Base-by-base conservation (phyloP, 2,888 invertebrate species). In the Helleia helle region DNA sequence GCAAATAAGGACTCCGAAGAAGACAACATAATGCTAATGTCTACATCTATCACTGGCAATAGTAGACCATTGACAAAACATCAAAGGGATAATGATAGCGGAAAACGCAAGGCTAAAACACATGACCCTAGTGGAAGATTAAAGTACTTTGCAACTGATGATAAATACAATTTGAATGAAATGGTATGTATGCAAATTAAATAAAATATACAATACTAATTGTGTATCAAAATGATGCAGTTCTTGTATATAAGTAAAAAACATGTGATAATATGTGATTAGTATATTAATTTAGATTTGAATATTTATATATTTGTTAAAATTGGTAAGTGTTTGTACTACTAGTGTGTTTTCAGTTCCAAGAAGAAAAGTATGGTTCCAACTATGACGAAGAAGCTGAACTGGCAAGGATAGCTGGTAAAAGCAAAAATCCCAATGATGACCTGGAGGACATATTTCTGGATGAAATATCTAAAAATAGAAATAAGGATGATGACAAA, bases 121-220 rank as follows among this genome's bases (percentile, higher is more conserved):
- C 93, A 96, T 60, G 67, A 74, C 36, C 87, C 88, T 46, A 91
- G 91, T 5, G 87, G 94, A 62, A 87, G 96, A 50, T 87, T 90
- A 3, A 89, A 93, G 42, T 96, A 95, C 76, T 96, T 94, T 80
- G 90, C 92, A 2, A 94, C 96, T 81, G 96, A 97, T 83, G 95
- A 96, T 66, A 92, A 92, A 64, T 92, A 93, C 70, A 90, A 93
- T 40, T 87, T 97, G 25, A 89, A 93, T 63, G 89, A 94, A 70
- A 92, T 97, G 92, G 93, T 91, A 71, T 72, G 67, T 61, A 36
- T 42, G n/a, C 13, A 13, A 13, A 25, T 25, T 11, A 18, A 25
- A 13, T 18, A n/a, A 25, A 28, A 18, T 18, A 28, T n/a, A n/a
- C n/a, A n/a, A n/a, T n/a, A n/a, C n/a, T n/a, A n/a, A n/a, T n/a